Evolutionary conservation across 2,888 invertebrate species (phyloP).

Genomic region (Spicauda simplicius): DNA sequence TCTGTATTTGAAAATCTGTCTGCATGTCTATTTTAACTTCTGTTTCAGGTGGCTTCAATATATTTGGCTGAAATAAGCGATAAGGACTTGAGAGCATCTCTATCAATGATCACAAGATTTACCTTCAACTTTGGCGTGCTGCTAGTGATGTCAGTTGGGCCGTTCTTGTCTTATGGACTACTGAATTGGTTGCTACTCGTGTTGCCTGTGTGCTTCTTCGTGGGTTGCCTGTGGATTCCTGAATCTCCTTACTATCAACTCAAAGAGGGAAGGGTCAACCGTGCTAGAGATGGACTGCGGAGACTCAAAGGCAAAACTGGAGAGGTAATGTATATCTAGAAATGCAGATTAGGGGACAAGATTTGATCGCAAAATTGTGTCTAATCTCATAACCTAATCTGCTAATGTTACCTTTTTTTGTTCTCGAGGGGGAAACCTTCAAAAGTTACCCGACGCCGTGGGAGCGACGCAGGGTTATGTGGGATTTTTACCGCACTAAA

Average conservation of each 20-base stretch:
- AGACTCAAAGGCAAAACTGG: slow-evolving; percentile 61
- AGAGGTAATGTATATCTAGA: slow-evolving; percentile 48
- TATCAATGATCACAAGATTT: slow-evolving; percentile 59
- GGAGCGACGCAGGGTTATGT: no score
- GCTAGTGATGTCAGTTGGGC: slow-evolving; percentile 66
- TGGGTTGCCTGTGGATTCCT: slow-evolving; percentile 81
- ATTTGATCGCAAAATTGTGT: no score
- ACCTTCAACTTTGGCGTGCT: slow-evolving; percentile 70
- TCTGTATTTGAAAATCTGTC: no score
- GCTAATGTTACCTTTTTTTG: no score
- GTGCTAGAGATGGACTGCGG: slow-evolving; percentile 68
- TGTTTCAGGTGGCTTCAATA: slow-evolving; percentile 66
- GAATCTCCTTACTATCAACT: slow-evolving; percentile 86
- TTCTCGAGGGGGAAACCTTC: no score
- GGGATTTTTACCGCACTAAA: no score
- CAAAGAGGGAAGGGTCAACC: slow-evolving; percentile 73
- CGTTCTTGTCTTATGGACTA: slow-evolving; percentile 64
- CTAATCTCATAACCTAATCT: no score
- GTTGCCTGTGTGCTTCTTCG: slow-evolving; percentile 74
- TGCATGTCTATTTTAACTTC: background rate
- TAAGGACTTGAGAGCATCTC: slow-evolving; percentile 68
- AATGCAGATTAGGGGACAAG: no score
- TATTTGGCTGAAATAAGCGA: slow-evolving; percentile 76
- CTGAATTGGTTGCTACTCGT: slow-evolving; percentile 70
- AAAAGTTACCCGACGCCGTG: no score